A percentile compares a stretch with the other conserved stretches of the same genome.
Evolutionary conservation across 2,888 invertebrate species (phyloP).

Genomic region (Rhingia rostrata): DNA sequence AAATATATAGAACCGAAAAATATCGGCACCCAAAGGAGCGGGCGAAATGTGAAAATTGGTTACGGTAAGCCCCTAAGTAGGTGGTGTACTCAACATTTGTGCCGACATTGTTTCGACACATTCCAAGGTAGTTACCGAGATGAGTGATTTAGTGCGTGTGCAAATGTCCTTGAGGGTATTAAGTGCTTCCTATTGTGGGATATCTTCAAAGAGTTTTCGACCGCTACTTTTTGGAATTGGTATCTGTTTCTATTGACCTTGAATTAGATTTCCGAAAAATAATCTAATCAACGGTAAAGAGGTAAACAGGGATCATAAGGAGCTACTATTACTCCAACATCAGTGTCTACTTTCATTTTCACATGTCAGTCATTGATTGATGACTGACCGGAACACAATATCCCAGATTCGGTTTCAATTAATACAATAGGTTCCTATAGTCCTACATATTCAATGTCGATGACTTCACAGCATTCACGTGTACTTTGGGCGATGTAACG

Average conservation of each 20-base stretch:
- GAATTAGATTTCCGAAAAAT: no score
- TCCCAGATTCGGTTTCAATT: background rate
- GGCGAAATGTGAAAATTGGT: conserved; percentile 62
- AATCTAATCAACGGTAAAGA: no score
- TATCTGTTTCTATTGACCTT: no score
- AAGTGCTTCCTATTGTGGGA: background rate
- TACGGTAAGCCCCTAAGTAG: conserved; percentile 70
- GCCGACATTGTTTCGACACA: conserved; percentile 37
- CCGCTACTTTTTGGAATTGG: no score
- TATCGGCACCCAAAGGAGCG: conserved; percentile 38
- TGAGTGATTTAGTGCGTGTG: conserved; percentile 13
- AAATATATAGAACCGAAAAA: conserved; percentile 48
- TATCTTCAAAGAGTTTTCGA: background rate
- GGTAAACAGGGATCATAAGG: background rate
- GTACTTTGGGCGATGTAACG: background rate
- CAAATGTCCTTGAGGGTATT: conserved; percentile 11
- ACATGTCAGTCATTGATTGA: conserved; percentile 1
- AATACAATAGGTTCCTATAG: background rate
- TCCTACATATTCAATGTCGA: no score
- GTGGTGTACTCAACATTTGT: conserved; percentile 37
- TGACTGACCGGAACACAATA: background rate
- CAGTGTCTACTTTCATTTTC: background rate
- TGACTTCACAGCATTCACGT: background rate
- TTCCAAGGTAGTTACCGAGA: background rate
- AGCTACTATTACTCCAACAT: background rate